These are phyloP conservation scores for Mongoloraphidia duomilia DNA, from an alignment of 2,888 invertebrate genomes.

Conservation along the genomic window DNA sequence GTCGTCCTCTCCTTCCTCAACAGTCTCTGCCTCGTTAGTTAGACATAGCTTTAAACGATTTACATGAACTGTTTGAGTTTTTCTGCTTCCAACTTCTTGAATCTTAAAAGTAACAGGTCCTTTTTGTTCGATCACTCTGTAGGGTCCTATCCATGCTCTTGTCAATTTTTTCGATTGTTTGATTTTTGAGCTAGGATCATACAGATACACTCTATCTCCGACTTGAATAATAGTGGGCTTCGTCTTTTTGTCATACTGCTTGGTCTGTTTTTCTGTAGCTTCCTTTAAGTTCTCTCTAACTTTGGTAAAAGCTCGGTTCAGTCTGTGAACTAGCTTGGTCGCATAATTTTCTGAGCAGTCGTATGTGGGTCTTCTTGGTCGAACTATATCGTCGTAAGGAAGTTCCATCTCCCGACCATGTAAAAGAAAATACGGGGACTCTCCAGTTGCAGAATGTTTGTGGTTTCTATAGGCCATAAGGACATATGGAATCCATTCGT, in stretches of 20 bases:
- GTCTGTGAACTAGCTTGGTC: neutral
- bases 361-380: neutral
- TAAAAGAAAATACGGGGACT: conserved; percentile 10
- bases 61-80: conserved; percentile 3
- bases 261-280: neutral
- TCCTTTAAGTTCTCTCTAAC: neutral
- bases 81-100: neutral
- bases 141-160: conserved; percentile 3
- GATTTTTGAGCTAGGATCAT: neutral
- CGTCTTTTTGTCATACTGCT: conserved; percentile 1
- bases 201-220: conserved; percentile 1
- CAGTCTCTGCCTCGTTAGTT: neutral
- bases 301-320: neutral
- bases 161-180: conserved; percentile 1
- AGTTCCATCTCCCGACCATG: conserved; percentile 9
- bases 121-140: neutral
- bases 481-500: conserved; percentile 17
- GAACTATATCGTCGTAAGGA: neutral
- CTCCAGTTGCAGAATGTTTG: conserved; percentile 7
- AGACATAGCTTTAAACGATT: conserved; percentile 1
- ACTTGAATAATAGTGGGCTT: neutral
- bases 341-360: no score
- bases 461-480: conserved; percentile 12
- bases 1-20: neutral
- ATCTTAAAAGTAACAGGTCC: no score